Percentiles rank a stretch among this genome's conserved stretches.
phyloP scores from a whole-genome alignment of 2,888 invertebrate genomes.

The Platynereis dumerilii region DNA sequence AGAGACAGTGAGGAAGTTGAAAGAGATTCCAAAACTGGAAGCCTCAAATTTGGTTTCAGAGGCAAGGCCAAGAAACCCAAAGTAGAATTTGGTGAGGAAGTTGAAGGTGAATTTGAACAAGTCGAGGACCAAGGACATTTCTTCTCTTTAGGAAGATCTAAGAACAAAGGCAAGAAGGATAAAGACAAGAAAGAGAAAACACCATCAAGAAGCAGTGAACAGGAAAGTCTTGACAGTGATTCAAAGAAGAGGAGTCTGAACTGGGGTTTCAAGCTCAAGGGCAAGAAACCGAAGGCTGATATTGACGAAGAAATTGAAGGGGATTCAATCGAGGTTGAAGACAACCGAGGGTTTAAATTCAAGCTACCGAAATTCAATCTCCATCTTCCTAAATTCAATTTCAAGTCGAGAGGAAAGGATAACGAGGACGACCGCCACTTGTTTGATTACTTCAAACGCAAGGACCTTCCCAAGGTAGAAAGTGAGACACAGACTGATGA shows the following conservation, averaged over 20 bases:
- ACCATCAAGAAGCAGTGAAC: conserved; percentile 1
- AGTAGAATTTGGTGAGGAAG: background rate
- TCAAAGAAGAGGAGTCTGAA: background rate
- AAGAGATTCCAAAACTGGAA: conserved; percentile 5
- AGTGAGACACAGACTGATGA: background rate
- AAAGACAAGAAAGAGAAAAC: conserved; percentile 1
- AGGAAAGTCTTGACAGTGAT: no score
- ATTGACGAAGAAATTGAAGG: background rate
- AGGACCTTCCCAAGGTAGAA: no score
- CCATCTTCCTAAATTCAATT: no score
- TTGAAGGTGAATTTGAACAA: background rate
- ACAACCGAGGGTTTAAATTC: no score
- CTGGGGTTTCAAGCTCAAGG: background rate
- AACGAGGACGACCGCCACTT: no score
- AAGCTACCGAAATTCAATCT: no score
- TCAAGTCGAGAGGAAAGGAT: no score
- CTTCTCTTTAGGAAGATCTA: no score
- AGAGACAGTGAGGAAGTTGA: background rate
- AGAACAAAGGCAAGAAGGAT: no score
- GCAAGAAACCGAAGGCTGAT: background rate
- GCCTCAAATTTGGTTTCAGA: background rate
- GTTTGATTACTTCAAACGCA: no score
- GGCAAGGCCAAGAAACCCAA: background rate
- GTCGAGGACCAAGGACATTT: no score
- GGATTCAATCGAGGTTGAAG: no score